Conservation (phyloP, 2,888 invertebrate species). For the Rotaria socialis region DNA sequence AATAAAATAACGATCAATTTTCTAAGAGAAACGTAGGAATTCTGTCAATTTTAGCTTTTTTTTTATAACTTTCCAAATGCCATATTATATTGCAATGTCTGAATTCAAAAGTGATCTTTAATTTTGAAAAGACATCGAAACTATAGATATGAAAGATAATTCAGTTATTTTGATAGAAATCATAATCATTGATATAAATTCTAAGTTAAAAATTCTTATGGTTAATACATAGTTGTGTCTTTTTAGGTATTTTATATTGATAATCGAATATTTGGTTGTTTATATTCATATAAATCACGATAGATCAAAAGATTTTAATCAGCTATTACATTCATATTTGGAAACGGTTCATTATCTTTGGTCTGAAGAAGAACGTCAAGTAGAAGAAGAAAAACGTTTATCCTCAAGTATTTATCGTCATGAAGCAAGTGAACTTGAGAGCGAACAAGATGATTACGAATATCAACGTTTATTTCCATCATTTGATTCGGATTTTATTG, state of each 20-base stretch:
- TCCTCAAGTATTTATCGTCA: neutral
- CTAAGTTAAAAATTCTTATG: too few species aligned
- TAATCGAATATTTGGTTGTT: neutral
- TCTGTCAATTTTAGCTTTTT: too few species aligned
- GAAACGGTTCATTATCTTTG: neutral
- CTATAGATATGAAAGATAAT: too few species aligned
- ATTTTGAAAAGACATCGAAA: too few species aligned
- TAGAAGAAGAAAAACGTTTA: slow-evolving; percentile 14
- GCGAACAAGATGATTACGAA: neutral
- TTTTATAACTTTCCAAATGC: too few species aligned
- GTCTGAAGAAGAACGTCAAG: neutral
- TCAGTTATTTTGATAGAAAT: too few species aligned
- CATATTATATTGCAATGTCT: too few species aligned
- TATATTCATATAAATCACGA: neutral
- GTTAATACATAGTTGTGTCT: too few species aligned
- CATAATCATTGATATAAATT: too few species aligned
- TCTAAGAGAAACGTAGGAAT: too few species aligned
- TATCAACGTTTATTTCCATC: slow-evolving; percentile 14
- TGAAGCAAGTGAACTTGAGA: slow-evolving; percentile 23
- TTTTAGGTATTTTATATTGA: neutral
- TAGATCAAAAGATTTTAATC: neutral
- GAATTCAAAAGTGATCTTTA: too few species aligned
- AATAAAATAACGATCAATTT: too few species aligned
- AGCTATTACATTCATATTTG: neutral
- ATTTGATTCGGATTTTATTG: neutral